Evolutionary conservation across 2,113 vertebrate genomes (phyloP).

Genomic region (Leuciscus idus): DNA sequence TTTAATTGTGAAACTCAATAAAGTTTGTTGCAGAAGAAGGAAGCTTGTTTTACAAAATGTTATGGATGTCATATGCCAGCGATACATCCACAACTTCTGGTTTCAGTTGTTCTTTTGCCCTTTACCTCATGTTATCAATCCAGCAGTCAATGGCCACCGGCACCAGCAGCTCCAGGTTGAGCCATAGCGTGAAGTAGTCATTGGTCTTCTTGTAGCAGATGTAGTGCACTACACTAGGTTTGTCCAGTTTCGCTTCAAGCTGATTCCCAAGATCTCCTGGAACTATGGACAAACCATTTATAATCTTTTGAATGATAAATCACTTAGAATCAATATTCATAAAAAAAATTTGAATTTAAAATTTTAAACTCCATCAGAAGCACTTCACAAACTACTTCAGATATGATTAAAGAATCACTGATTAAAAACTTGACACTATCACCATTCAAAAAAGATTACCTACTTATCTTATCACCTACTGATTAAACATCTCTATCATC

Average conservation of each 20-base stretch:
- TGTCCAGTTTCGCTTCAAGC: constrained; percentile 94
- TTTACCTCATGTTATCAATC: constrained; percentile 98
- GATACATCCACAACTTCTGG: not conserved
- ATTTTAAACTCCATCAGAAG: not conserved
- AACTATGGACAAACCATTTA: constrained; percentile 73
- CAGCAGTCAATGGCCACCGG: constrained; percentile 96
- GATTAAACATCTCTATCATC: constrained; percentile 17
- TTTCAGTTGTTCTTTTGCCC: not conserved
- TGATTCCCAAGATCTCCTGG: constrained; percentile 97
- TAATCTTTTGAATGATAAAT: too few species aligned
- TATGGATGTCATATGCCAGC: not conserved
- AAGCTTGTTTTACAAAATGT: not conserved
- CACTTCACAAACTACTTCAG: not conserved
- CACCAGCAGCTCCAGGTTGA: constrained; percentile 93
- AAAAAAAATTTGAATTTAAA: not conserved
- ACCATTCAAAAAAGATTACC: not conserved
- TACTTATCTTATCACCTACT: not conserved
- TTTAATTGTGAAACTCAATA: too few species aligned
- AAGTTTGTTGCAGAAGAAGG: not conserved
- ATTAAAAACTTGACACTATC: not conserved
- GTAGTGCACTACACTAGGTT: constrained; percentile 95
- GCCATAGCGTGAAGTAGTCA: constrained; percentile 93
- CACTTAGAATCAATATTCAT: not conserved
- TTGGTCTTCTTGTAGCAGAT: constrained; percentile 94
- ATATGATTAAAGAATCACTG: constrained; percentile 2